phyloP scores from a whole-genome alignment of 2,888 invertebrate genomes.

The Orchesellides sinensis region DNA sequence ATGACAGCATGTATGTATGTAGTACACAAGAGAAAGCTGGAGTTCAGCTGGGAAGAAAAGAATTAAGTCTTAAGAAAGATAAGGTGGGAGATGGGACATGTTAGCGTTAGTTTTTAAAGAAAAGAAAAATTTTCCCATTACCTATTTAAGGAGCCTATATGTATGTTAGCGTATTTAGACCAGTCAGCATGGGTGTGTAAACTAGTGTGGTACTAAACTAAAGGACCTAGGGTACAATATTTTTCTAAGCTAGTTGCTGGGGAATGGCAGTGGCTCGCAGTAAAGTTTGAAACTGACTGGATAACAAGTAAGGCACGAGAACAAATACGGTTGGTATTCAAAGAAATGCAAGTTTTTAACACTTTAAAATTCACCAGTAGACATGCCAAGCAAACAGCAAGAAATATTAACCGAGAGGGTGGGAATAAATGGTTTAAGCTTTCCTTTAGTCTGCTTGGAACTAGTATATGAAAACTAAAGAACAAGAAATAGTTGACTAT shows the following conservation, averaged over 20 bases:
- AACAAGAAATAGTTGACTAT: constrained; percentile 12
- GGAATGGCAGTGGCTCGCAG: not conserved
- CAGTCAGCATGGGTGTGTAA: no score
- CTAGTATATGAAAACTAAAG: not conserved
- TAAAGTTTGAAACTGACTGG: not conserved
- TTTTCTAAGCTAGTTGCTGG: not conserved
- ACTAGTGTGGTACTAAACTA: no score
- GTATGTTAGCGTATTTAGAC: no score
- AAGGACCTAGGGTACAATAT: no score
- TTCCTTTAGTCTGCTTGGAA: no score
- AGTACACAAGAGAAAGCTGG: no score
- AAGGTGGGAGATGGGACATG: no score
- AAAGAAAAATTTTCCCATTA: no score
- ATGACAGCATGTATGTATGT: not conserved
- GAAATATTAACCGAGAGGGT: not conserved
- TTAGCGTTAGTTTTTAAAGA: no score
- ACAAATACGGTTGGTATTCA: not conserved
- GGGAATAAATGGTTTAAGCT: not conserved
- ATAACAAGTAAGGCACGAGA: constrained; percentile 7
- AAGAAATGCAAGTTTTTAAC: constrained; percentile 2
- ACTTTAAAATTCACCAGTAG: constrained; percentile 11
- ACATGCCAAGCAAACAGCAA: not conserved
- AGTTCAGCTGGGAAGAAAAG: no score
- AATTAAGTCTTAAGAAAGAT: no score
- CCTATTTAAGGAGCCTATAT: no score